Conservation (phyloP, 2,888 invertebrate species). For the Diaphora mendica region DNA sequence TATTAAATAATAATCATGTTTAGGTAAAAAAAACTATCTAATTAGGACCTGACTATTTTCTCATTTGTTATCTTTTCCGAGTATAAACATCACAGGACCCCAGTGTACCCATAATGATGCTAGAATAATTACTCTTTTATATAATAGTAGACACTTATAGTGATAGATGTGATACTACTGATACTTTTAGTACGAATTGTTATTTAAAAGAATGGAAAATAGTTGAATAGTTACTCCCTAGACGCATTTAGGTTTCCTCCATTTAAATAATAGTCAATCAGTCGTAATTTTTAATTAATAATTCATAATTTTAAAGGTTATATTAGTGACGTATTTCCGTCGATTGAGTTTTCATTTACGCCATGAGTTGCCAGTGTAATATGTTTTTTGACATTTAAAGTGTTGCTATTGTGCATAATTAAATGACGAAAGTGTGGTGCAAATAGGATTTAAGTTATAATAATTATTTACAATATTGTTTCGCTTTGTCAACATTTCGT, state of each 20-base stretch:
- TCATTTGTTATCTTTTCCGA: conserved; percentile 44
- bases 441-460: conserved; percentile 64
- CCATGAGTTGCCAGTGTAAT: conserved; percentile 67
- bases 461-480: conserved; percentile 59
- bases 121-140: conserved; percentile 52
- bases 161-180: conserved; percentile 77
- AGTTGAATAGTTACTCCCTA: conserved; percentile 66
- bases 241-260: conserved; percentile 76
- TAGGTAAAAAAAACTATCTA: conserved; percentile 58
- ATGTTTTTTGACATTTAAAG: conserved; percentile 42
- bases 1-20: conserved; percentile 59
- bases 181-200: conserved; percentile 65
- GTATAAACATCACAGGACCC: conserved; percentile 47
- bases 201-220: conserved; percentile 68
- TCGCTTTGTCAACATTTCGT: conserved; percentile 59
- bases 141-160: conserved; percentile 58
- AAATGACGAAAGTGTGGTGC: conserved; percentile 60
- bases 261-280: conserved; percentile 63
- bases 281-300: conserved; percentile 63
- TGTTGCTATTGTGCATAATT: conserved; percentile 48
- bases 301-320: conserved; percentile 63
- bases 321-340: conserved; percentile 69
- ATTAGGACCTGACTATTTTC: conserved; percentile 54
- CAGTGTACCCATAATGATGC: conserved; percentile 33
- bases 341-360: conserved; percentile 52